These are phyloP conservation scores for Hoplostethus atlanticus DNA, from an alignment of 2,797 vertebrate species.

Conservation along the genomic window DNA sequence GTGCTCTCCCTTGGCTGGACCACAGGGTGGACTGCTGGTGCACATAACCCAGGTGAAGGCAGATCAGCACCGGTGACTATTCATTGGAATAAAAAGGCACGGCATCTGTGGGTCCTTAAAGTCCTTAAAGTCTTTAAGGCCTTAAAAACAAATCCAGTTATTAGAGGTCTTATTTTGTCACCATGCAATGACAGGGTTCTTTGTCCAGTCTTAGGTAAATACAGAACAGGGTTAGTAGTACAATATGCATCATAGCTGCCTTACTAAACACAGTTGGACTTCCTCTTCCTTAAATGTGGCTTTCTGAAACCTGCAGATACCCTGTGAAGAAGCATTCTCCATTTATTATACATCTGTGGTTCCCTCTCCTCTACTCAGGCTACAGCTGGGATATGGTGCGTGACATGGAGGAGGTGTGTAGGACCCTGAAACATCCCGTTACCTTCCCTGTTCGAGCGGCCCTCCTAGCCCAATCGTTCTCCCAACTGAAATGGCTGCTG, in stretches of 20 bases:
- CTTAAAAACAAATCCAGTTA: too few species aligned
- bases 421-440: conserved; percentile 81
- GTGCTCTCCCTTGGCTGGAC: conserved; percentile 94
- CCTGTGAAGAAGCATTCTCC: too few species aligned
- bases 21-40: conserved; percentile 85
- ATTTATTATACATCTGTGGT: background rate
- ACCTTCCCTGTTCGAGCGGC: conserved; percentile 92
- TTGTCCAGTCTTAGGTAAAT: too few species aligned
- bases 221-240: too few species aligned
- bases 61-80: background rate
- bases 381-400: conserved; percentile 91
- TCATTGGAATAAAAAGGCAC: background rate
- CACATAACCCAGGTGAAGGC: conserved; percentile 84
- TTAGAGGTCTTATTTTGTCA: too few species aligned
- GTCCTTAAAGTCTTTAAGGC: too few species aligned
- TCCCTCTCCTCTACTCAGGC: conserved; percentile 72
- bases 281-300: too few species aligned
- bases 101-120: too few species aligned
- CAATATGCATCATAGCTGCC: too few species aligned
- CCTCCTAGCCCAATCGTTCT: conserved; percentile 84
- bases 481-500: conserved; percentile 90
- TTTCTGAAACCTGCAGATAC: background rate
- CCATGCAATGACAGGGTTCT: too few species aligned
- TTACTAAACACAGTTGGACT: too few species aligned
- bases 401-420: conserved; percentile 88